Evolutionary conservation across 2,888 invertebrate genomes (phyloP).

Genomic region (Acronicta psi): DNA sequence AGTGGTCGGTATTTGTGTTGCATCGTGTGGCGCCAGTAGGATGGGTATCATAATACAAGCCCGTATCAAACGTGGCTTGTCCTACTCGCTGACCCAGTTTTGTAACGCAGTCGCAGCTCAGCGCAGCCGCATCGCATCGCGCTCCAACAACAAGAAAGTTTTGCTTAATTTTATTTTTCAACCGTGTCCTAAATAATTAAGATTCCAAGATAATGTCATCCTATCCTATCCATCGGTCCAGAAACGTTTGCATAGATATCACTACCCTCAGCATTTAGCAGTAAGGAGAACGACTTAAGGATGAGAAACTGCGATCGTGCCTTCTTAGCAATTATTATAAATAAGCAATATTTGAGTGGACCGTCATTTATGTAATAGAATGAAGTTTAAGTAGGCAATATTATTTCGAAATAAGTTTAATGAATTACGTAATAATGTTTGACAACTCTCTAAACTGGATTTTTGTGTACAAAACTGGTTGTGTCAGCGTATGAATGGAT

Average conservation of each 20-base stretch:
- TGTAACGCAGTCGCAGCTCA: constrained; percentile 58
- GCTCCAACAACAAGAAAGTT: constrained; percentile 33
- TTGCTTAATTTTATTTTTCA: constrained; percentile 36
- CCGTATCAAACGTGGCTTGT: constrained; percentile 56
- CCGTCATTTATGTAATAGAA: constrained; percentile 7
- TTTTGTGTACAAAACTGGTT: constrained; percentile 56
- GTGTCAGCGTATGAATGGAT: constrained; percentile 53
- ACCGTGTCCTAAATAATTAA: constrained; percentile 33
- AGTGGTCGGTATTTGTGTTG: constrained; percentile 20
- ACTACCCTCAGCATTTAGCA: no score
- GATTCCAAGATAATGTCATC: constrained; percentile 21
- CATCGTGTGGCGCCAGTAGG: constrained; percentile 61
- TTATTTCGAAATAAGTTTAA: constrained; percentile 28
- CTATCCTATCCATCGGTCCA: no score
- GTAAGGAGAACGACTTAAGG: no score
- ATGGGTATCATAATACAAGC: constrained; percentile 51
- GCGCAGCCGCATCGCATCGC: constrained; percentile 41
- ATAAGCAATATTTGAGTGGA: no score
- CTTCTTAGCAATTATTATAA: constrained; percentile 4
- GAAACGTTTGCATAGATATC: no score
- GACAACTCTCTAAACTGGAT: constrained; percentile 53
- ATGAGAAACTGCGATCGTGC: not conserved
- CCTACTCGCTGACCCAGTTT: constrained; percentile 74
- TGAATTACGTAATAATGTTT: constrained; percentile 42
- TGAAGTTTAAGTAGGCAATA: constrained; percentile 17